Evolutionary conservation across 2,797 vertebrate species (phyloP).

Genomic region (Thalassophryne amazonica): DNA sequence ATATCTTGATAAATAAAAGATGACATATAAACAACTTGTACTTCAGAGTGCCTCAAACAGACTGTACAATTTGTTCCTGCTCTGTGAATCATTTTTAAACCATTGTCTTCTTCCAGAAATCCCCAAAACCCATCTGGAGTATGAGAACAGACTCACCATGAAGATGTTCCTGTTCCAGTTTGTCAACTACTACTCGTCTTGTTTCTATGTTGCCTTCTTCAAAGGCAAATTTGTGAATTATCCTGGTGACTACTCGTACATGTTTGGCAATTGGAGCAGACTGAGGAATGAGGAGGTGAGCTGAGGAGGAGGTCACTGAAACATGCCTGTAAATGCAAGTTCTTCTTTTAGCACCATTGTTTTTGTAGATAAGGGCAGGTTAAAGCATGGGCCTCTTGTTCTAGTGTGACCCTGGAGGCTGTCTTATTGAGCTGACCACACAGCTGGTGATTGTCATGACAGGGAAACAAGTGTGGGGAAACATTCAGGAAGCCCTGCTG

Average conservation of each 20-base stretch:
- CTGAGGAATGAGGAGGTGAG: slow-evolving; percentile 93
- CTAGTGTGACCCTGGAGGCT: slow-evolving; percentile 93
- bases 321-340: background rate
- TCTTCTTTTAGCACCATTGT: too few species aligned
- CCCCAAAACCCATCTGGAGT: slow-evolving; percentile 93
- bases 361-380: background rate
- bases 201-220: slow-evolving; percentile 98
- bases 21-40: too few species aligned
- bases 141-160: slow-evolving; percentile 94
- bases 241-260: slow-evolving; percentile 86
- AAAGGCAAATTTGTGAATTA: slow-evolving; percentile 96
- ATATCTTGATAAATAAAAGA: too few species aligned
- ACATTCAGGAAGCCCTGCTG: slow-evolving; percentile 90
- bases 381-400: too few species aligned
- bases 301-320: background rate
- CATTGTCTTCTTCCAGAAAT: slow-evolving; percentile 80
- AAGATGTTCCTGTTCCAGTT: slow-evolving; percentile 99
- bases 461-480: slow-evolving; percentile 93
- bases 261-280: slow-evolving; percentile 79
- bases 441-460: slow-evolving; percentile 95
- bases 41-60: too few species aligned
- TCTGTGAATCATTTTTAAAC: background rate
- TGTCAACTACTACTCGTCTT: slow-evolving; percentile 97
- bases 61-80: too few species aligned
- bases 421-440: slow-evolving; percentile 93